phyloP scores from a whole-genome alignment of 1,140 invertebrate species.

The Plodia interpunctella region DNA sequence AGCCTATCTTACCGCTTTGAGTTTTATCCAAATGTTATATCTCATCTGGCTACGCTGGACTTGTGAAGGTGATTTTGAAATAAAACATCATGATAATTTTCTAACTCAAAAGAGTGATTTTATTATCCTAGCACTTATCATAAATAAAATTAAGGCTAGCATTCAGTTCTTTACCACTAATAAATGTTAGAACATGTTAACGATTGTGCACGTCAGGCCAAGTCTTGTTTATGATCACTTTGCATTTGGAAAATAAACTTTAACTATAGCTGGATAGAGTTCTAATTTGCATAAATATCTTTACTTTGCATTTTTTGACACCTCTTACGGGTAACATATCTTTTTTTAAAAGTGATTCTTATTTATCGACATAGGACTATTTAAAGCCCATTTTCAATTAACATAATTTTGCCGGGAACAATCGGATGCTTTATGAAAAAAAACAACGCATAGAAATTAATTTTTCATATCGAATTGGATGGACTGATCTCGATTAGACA shows the following conservation, averaged over 20 bases:
- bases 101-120: slow-evolving; percentile 73
- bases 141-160: slow-evolving; percentile 74
- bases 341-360: too few species aligned
- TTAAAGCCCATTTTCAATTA: too few species aligned
- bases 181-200: slow-evolving; percentile 39
- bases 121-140: slow-evolving; percentile 70
- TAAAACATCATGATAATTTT: slow-evolving; percentile 64
- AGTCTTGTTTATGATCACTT: neutral
- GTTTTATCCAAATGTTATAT: too few species aligned
- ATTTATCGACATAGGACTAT: too few species aligned
- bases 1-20: too few species aligned
- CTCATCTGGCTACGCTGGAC: too few species aligned
- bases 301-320: neutral
- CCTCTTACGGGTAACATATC: too few species aligned
- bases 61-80: slow-evolving; percentile 26
- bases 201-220: slow-evolving; percentile 10
- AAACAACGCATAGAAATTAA: too few species aligned
- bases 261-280: neutral
- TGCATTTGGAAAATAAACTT: neutral
- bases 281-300: neutral
- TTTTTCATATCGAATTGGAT: too few species aligned
- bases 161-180: slow-evolving; percentile 70
- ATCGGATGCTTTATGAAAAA: too few species aligned
- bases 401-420: too few species aligned
- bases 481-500: too few species aligned